These are phyloP conservation scores for Hirundo rustica DNA, from an alignment of 2,797 vertebrate genomes.

Conservation along the genomic window DNA sequence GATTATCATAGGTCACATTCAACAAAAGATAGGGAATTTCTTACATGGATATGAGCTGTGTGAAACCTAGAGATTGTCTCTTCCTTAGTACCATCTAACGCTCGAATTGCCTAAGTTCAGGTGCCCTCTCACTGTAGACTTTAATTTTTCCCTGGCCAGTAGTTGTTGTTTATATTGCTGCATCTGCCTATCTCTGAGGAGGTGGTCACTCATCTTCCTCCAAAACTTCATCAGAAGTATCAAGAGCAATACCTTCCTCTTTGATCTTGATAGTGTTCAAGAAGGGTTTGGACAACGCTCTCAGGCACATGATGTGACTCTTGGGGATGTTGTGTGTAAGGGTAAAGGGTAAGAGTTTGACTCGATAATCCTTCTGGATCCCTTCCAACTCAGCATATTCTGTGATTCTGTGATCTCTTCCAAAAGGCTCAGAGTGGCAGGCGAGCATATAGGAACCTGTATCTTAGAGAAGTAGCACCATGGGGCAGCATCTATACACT, in stretches of 20 bases:
- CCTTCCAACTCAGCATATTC: background rate
- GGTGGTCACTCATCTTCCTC: background rate
- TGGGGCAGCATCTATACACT: background rate
- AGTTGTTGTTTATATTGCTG: background rate
- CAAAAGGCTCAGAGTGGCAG: background rate
- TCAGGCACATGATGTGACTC: background rate
- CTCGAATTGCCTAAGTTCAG: background rate
- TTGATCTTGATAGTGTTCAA: background rate
- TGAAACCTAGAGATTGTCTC: background rate
- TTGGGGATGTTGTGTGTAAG: background rate
- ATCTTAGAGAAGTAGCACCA: accelerated
- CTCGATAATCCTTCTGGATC: accelerated
- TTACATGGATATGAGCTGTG: background rate
- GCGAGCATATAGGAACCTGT: too few species aligned
- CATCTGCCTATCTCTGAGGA: background rate
- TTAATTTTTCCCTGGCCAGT: background rate
- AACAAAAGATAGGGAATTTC: background rate
- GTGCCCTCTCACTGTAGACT: background rate
- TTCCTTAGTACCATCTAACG: background rate
- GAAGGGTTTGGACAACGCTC: background rate
- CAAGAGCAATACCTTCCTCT: background rate
- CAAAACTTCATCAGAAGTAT: background rate
- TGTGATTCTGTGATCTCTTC: background rate
- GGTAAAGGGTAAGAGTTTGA: background rate
- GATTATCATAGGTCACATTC: background rate